Evolutionary conservation across 2,888 invertebrate species (phyloP).

Genomic region (Agrochola lota): DNA sequence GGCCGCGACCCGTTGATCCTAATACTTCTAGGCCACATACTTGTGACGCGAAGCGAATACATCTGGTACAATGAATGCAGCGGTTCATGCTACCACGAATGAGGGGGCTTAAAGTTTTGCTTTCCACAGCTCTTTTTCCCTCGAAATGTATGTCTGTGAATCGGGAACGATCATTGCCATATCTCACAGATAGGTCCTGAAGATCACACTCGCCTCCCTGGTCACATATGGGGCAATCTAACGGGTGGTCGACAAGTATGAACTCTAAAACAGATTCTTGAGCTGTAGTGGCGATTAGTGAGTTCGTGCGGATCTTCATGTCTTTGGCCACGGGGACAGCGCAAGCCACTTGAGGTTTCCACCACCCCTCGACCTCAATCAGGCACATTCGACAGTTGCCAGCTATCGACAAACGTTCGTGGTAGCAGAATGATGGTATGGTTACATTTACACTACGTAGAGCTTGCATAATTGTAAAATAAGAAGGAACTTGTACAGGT

Average conservation of each 20-base stretch:
- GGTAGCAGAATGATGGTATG: constrained; percentile 99
- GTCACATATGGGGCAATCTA: constrained; percentile 99
- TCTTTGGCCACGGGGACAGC: constrained; percentile 99
- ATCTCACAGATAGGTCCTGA: constrained; percentile 99
- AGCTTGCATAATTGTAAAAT: constrained; percentile 97
- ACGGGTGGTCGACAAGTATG: constrained; percentile 98
- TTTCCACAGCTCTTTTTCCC: constrained; percentile 98
- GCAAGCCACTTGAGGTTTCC: constrained; percentile 99
- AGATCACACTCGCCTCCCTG: constrained; percentile 98
- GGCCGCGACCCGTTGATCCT: constrained; percentile 97
- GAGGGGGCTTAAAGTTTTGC: constrained; percentile 98
- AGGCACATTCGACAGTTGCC: constrained; percentile 99
- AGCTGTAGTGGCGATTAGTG: constrained; percentile 93
- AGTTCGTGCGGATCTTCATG: constrained; percentile 98
- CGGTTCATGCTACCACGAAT: constrained; percentile 99
- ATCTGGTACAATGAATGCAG: constrained; percentile 99
- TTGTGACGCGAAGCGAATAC: constrained; percentile 99
- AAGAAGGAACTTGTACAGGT: constrained; percentile 96
- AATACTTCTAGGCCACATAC: constrained; percentile 99
- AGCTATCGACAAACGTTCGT: constrained; percentile 98
- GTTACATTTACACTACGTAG: constrained; percentile 76
- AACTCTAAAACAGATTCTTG: constrained; percentile 98
- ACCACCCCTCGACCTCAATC: constrained; percentile 98
- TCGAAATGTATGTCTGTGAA: constrained; percentile 97
- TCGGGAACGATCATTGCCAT: constrained; percentile 97